Base-by-base conservation (phyloP, 2,888 invertebrate species). In the Carterocephalus palaemon region DNA sequence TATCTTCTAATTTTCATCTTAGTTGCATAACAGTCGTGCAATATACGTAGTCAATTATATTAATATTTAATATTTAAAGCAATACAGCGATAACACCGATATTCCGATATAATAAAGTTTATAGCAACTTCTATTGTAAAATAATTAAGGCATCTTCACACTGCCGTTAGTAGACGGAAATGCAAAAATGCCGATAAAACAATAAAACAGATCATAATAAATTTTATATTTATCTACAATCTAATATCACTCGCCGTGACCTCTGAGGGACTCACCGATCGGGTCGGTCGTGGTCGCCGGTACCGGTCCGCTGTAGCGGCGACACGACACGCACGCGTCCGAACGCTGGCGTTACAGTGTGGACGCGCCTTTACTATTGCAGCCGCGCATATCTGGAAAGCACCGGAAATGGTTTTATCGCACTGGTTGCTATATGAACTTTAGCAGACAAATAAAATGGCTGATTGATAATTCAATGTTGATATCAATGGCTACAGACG, bases 311-410 rank as follows among this genome's bases (percentile, higher is more conserved):
- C 17, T 16, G 32, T 33, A 33, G 20, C 32, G 28, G 40, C 20
- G 6, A 33, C 47, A 43, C 41, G 48, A 29, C 51, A 26, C 38
- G 28, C 42, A 22, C 29, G 38, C 45, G 45, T 36, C 42, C 49
- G 45, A 59, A 52, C 59, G 54, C 59, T 59, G 62, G 59, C 62
- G 59, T 67, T 64, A 68, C 52, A 45, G 53, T 49, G 46, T 41
- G 43, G 49, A 47, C 48, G 57, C 60, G 57, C 57, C 66, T n/a
- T 33, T 26, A 62, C 76, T 60, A 82, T 63, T 81, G 70, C 56
- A 84, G 72, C 54, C 84, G 84, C 82, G 82, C 78, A 73, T 84
- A 84, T 69, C 84, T 84, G 76, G 9, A 22, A 47, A 28, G 33
- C 10, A 29, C 5, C 13, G 22, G 20, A 37, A 24, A 19, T 12